These are phyloP conservation scores for Lamellibrachia luymesi DNA, from an alignment of 1,140 invertebrate genomes.

Conservation along the genomic window DNA sequence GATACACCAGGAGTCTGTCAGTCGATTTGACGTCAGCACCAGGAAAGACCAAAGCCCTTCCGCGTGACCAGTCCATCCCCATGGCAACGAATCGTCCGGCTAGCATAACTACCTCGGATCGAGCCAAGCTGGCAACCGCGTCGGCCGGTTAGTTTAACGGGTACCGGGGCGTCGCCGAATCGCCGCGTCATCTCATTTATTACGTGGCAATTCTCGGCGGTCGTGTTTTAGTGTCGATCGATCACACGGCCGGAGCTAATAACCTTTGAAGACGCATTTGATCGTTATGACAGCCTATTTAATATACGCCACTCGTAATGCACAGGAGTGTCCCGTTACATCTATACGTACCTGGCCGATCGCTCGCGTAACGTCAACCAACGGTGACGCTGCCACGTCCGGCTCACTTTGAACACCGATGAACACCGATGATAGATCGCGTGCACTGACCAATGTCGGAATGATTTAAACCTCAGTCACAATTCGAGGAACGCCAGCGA, in stretches of 20 bases:
- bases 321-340: neutral
- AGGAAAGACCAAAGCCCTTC: neutral
- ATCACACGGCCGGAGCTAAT: neutral
- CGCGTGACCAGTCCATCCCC: neutral
- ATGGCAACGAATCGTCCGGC: neutral
- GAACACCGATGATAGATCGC: neutral
- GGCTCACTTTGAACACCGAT: neutral
- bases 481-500: neutral
- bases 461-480: neutral
- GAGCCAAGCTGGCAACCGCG: neutral
- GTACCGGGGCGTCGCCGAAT: neutral
- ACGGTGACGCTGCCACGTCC: neutral
- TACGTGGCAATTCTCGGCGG: neutral
- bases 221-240: conserved; percentile 4
- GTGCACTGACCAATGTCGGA: neutral
- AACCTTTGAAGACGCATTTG: conserved; percentile 4
- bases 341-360: neutral
- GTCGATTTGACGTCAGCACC: neutral
- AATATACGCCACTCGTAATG: neutral
- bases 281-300: conserved; percentile 1
- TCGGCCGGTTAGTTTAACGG: neutral
- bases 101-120: neutral
- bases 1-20: neutral
- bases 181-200: neutral
- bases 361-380: neutral